A percentile compares a stretch with the other conserved stretches of the same genome.
These are phyloP conservation scores for Therioaphis trifolii DNA, from an alignment of 2,888 invertebrate species.

Conservation along the genomic window DNA sequence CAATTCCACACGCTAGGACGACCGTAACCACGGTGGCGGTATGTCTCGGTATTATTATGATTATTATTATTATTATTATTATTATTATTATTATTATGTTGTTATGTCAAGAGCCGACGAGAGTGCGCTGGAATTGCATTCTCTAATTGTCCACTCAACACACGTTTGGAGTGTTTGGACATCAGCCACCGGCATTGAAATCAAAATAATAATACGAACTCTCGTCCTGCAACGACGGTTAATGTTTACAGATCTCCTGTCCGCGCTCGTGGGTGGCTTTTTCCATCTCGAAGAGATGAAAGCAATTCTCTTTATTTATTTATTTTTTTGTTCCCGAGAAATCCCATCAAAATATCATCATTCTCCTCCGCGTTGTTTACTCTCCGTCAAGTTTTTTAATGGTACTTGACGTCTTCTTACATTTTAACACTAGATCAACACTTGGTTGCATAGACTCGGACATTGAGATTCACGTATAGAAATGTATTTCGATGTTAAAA, in stretches of 20 bases:
- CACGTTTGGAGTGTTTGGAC: conserved; percentile 39
- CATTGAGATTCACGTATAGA: too few species aligned
- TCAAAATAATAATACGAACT: conserved; percentile 7
- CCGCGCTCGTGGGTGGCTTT: conserved; percentile 27
- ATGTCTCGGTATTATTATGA: not conserved
- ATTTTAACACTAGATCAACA: too few species aligned
- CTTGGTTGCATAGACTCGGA: too few species aligned
- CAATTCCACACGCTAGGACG: conserved; percentile 9
- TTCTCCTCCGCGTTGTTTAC: not conserved
- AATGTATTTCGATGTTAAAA: too few species aligned
- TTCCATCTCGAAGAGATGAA: not conserved
- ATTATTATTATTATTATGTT: conserved; percentile 28
- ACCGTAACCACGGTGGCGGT: conserved; percentile 4
- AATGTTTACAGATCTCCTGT: not conserved
- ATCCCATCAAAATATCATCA: conserved; percentile 11
- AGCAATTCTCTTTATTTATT: conserved; percentile 24
- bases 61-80: conserved; percentile 32
- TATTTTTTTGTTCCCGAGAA: not conserved
- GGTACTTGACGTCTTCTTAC: not conserved
- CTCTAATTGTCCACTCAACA: conserved; percentile 53
- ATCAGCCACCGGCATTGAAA: conserved; percentile 35
- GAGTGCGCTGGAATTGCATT: conserved; percentile 21
- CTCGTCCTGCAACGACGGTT: not conserved
- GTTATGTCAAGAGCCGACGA: conserved; percentile 18
- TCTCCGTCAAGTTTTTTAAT: not conserved